Base-by-base conservation (phyloP, 2,888 invertebrate species). In the Tinea trinotella region DNA sequence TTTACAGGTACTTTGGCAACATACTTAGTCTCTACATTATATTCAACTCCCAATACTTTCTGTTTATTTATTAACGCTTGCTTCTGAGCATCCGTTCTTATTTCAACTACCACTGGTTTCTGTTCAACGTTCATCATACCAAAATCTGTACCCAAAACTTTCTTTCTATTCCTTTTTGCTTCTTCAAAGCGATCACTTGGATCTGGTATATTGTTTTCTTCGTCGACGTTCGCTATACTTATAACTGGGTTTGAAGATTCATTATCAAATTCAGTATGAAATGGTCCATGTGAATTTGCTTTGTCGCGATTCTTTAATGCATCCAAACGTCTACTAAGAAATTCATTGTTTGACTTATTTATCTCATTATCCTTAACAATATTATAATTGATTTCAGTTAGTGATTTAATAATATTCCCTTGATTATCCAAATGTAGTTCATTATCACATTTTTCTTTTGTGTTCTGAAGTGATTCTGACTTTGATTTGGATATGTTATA, bases 1-100 rank as follows among this genome's bases (percentile, higher is more conserved):
- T 80, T 85, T 0, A 67, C 66, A 1, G 75, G 74, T 50, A 74
- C 74, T 15, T 67, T 74, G 17, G 56, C 48, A 10, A 58, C 7
- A 10, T 56, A 56, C 58, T 68, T 67, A 0, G 64, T 36, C 3
- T 83, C 79, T 1, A 87, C 67, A 54, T 87, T 88, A 59, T 88
- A 91, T 65, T 91, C 91, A 0, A 89, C 87, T 2, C 88, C 84
- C 55, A 91, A 66, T 1, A 91, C 82, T 68, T 87, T 90, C 15
- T 88, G 64, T 67, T 88, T 90, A 62, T 91, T 92, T 52, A 78
- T 69, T 58, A 90, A 73, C 0, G 90, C 90, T 55, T 89, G 89
- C 10, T 85, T 89, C 56, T 90, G 83, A 1, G 88, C 87, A 1
- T 84, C 80, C 0, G 80, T 83, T 57, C 60, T 66, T 0, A 82